Evolutionary conservation across 2,113 vertebrate genomes (phyloP).

Genomic region (Otocyon megalotis): DNA sequence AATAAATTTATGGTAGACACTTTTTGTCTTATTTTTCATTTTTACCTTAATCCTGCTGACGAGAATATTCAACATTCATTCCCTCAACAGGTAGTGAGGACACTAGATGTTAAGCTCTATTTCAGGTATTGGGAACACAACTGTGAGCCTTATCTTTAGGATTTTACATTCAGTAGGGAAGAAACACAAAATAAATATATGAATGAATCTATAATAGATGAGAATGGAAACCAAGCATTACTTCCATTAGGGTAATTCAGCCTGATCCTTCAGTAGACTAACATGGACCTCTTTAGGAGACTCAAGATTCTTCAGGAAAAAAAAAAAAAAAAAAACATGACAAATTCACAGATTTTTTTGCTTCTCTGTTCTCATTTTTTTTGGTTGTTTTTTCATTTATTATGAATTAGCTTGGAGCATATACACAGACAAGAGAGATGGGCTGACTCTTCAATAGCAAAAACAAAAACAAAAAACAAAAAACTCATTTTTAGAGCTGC

Average conservation of each 20-base stretch:
- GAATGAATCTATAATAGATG: neutral
- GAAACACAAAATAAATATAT: neutral
- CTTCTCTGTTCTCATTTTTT: neutral
- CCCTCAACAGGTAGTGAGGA: constrained; percentile 24
- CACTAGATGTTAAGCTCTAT: neutral
- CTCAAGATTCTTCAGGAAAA: neutral
- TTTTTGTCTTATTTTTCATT: constrained; percentile 58
- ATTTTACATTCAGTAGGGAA: neutral
- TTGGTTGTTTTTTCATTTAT: neutral
- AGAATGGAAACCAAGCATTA: neutral
- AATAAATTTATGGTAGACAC: constrained; percentile 34
- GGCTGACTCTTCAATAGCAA: neutral
- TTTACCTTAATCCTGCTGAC: constrained; percentile 35
- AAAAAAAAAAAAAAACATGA: neutral
- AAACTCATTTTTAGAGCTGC: constrained; percentile 13
- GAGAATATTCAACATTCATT: constrained; percentile 41
- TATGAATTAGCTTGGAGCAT: neutral
- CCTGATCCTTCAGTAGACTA: neutral
- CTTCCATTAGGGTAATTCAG: constrained; percentile 25
- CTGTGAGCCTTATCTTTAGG: neutral
- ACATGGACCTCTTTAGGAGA: neutral
- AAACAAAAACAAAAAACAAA: neutral
- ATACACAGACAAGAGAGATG: neutral
- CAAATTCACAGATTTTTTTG: neutral
- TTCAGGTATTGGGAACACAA: neutral